Evolutionary conservation across 1,140 invertebrate species (phyloP).

Genomic region (Mamestra configurata): DNA sequence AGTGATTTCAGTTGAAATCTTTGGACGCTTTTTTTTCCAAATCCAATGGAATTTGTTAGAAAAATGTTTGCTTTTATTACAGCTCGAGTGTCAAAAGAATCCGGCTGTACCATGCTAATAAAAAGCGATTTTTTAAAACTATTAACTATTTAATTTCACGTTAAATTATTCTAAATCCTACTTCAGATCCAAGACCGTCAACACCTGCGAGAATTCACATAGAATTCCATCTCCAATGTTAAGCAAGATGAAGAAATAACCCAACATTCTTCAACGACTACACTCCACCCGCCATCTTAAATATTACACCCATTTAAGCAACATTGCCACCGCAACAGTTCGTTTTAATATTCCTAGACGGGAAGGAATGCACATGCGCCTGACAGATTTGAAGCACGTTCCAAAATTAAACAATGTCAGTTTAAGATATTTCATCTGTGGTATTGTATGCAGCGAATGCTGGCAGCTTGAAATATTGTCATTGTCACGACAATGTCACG

Average conservation of each 20-base stretch:
- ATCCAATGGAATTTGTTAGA: too few species aligned
- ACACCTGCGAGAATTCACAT: background rate
- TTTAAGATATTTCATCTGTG: slow-evolving; percentile 47
- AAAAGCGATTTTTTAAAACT: too few species aligned
- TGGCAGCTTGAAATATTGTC: slow-evolving; percentile 51
- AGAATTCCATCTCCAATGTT: background rate
- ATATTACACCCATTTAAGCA: slow-evolving; percentile 25
- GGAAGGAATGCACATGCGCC: slow-evolving; percentile 31
- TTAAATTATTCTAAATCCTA: too few species aligned
- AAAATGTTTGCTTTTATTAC: too few species aligned
- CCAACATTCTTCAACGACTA: background rate
- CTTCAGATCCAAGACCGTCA: background rate
- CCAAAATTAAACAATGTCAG: slow-evolving; percentile 51
- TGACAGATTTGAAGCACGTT: slow-evolving; percentile 45
- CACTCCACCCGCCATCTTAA: background rate
- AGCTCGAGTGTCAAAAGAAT: too few species aligned
- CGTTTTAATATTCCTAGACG: slow-evolving; percentile 35
- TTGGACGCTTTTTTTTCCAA: background rate
- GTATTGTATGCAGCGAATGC: slow-evolving; percentile 28
- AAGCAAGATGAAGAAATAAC: background rate
- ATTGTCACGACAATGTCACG: slow-evolving; percentile 46
- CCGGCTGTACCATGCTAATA: too few species aligned
- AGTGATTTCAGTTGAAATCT: background rate
- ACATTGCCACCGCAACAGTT: background rate
- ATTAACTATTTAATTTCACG: too few species aligned